phyloP scores from a whole-genome alignment of 2,113 vertebrate species.

The Nesoenas mayeri region DNA sequence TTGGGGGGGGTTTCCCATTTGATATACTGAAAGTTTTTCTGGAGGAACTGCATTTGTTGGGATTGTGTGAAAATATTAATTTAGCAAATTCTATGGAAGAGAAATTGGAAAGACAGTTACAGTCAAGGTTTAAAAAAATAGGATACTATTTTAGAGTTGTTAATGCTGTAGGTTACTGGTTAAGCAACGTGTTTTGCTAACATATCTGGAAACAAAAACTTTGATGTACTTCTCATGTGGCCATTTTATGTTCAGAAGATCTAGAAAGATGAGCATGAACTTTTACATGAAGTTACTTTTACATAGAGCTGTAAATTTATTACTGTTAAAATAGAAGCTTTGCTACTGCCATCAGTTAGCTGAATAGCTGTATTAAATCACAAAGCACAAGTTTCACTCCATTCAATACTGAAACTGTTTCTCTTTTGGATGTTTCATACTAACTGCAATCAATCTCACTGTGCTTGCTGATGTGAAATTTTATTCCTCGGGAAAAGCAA shows the following conservation, averaged over 20 bases:
- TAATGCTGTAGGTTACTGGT: neutral
- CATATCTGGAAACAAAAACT: neutral
- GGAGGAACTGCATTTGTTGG: neutral
- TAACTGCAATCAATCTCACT: neutral
- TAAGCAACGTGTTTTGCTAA: neutral
- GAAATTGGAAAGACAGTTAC: neutral
- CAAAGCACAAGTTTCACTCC: neutral
- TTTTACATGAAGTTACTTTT: neutral
- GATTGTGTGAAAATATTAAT: neutral
- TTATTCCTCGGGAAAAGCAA: conserved; percentile 1
- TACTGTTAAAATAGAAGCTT: neutral
- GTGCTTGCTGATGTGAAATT: neutral
- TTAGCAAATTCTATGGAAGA: neutral
- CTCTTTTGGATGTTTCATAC: neutral
- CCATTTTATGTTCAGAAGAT: neutral
- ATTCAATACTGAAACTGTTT: neutral
- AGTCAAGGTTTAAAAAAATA: neutral
- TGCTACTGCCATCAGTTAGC: neutral
- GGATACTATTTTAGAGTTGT: neutral
- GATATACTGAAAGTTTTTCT: neutral
- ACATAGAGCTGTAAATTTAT: neutral
- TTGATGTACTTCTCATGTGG: neutral
- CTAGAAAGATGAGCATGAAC: neutral
- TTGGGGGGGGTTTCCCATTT: neutral
- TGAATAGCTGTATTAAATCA: neutral